These are phyloP conservation scores for Drosophila cardini DNA, from an alignment of 1,140 invertebrate species.

Conservation along the genomic window DNA sequence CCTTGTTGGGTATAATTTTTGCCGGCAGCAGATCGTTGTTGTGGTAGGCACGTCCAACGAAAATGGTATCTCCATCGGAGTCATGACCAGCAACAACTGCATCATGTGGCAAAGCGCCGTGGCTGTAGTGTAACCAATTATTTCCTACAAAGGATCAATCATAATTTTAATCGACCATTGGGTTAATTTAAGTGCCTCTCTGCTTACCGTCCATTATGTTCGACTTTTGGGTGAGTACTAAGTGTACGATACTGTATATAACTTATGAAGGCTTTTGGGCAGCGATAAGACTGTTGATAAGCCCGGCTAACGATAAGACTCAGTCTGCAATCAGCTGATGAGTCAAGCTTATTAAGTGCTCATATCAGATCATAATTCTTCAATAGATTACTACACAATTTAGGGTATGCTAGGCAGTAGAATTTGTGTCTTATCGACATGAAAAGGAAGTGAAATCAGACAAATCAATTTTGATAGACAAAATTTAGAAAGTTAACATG, in stretches of 20 bases:
- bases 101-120: slow-evolving; percentile 72
- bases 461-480: not conserved
- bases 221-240: slow-evolving; percentile 44
- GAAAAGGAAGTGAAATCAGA: slow-evolving; percentile 1
- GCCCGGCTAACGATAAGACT: not conserved
- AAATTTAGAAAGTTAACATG: not conserved
- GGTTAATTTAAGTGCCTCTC: not conserved
- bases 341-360: slow-evolving; percentile 10
- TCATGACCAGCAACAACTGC: slow-evolving; percentile 90
- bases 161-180: not conserved
- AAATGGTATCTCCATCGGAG: slow-evolving; percentile 89
- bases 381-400: slow-evolving; percentile 5
- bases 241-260: not conserved
- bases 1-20: slow-evolving; percentile 88
- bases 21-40: slow-evolving; percentile 90
- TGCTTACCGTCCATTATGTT: slow-evolving; percentile 67
- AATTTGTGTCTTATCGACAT: not conserved
- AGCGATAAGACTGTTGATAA: slow-evolving; percentile 23
- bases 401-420: not conserved
- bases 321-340: slow-evolving; percentile 4
- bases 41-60: slow-evolving; percentile 90
- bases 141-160: slow-evolving; percentile 45
- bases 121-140: slow-evolving; percentile 65
- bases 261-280: slow-evolving; percentile 14
- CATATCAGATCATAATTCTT: slow-evolving; percentile 11